These are phyloP conservation scores for Pseudotriccus pelzelni DNA, from an alignment of 2,797 vertebrate species.

Conservation along the genomic window DNA sequence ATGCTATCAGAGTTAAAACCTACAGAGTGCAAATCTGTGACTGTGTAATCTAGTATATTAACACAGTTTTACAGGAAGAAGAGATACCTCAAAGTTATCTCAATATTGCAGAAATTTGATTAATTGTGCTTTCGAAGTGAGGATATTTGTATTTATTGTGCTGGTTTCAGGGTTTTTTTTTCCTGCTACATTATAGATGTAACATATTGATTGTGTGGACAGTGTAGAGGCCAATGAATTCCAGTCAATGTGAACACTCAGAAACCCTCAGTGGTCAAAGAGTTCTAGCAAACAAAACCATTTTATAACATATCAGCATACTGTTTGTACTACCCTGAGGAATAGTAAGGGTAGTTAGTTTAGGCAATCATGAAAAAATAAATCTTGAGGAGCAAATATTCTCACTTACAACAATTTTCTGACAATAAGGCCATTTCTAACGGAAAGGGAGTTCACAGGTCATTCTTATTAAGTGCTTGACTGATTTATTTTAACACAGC, in stretches of 20 bases:
- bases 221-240: conserved; percentile 23
- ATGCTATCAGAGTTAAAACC: not conserved
- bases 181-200: not conserved
- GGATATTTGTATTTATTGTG: not conserved
- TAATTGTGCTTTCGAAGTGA: conserved; percentile 1
- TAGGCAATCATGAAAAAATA: conserved; percentile 10
- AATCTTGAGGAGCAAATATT: conserved; percentile 23
- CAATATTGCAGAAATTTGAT: not conserved
- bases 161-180: fast-evolving
- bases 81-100: conserved; percentile 4
- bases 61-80: conserved; percentile 2
- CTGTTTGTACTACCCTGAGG: not conserved
- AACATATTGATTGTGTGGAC: not conserved
- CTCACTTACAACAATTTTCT: conserved; percentile 29
- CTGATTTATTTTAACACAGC: conserved; percentile 45
- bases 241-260: not conserved
- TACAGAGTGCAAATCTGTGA: not conserved
- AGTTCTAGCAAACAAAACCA: conserved; percentile 15
- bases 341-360: not conserved
- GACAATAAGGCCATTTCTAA: conserved; percentile 36
- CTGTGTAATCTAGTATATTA: not conserved
- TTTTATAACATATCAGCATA: not conserved
- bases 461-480: conserved; percentile 55
- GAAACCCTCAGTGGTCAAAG: not conserved
- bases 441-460: conserved; percentile 39